Percentiles rank a stretch among this genome's conserved stretches.
These are phyloP conservation scores for Poecile atricapillus DNA, from an alignment of 2,113 vertebrate species.

Conservation along the genomic window DNA sequence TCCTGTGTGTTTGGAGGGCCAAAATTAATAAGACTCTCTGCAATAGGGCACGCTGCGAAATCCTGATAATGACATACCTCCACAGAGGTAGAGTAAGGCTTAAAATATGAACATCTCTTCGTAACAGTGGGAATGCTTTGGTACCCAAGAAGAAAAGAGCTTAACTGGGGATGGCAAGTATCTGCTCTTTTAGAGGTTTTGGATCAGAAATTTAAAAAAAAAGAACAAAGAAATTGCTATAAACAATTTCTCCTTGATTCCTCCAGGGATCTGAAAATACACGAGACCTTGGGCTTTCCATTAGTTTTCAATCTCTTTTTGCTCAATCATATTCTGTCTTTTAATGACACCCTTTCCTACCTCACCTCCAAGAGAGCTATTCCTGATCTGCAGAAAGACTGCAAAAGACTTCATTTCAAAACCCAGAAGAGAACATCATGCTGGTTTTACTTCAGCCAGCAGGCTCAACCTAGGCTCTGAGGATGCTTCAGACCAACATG, in stretches of 20 bases:
- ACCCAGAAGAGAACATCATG: neutral
- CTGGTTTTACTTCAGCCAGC: neutral
- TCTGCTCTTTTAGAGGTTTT: neutral
- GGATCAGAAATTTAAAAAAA: neutral
- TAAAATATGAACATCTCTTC: neutral
- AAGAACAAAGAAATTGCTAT: neutral
- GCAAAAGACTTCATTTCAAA: conserved; percentile 16
- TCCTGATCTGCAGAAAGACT: neutral
- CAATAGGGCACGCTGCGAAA: neutral
- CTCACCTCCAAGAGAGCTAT: neutral
- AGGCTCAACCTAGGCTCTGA: neutral
- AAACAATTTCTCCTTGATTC: conserved; percentile 41
- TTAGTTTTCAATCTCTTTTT: conserved; percentile 8
- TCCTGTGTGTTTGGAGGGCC: neutral
- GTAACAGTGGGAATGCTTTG: neutral
- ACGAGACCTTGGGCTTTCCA: neutral
- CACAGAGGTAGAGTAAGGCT: neutral
- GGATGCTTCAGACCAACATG: neutral
- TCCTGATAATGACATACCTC: neutral
- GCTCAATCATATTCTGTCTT: conserved; percentile 4
- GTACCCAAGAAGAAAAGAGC: conserved; percentile 11
- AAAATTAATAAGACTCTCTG: neutral
- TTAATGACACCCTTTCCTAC: neutral
- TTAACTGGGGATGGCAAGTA: neutral
- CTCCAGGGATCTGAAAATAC: neutral